Evolutionary conservation across 2,888 invertebrate genomes (phyloP), one percentile per base, ranked within the genome.

Genomic region (Drosophila anceps): DNA sequence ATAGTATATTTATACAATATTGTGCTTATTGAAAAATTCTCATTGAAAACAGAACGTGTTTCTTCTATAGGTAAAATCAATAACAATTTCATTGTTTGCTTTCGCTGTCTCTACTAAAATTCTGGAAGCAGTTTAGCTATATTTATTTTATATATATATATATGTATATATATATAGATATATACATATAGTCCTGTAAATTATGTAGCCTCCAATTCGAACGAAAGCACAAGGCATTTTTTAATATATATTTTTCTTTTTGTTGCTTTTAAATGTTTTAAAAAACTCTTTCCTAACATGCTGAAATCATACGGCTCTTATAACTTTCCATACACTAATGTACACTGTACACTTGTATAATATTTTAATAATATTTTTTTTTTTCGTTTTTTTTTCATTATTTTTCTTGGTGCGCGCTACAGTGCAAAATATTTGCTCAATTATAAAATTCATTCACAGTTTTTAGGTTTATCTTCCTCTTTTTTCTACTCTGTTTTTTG

Each of bases 351-450:
- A 48, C 76, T 67, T 53, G 31, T 51, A 53, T 53, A 59, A 35
- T 39, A 27, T 35, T 54, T 37, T 27, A 27, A 13, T 35, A 7
- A 33, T 54, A 27, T 37, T 27, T 33, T 50, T 2, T 37, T 15
- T 35, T 37, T n/a, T n/a, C n/a, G n/a, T n/a, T n/a, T n/a, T n/a
- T n/a, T n/a, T n/a, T n/a, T n/a, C n/a, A n/a, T n/a, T n/a, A n/a
- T n/a, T n/a, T 35, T n/a, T 35, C 57, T 76, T 85, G 70, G 88
- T 88, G 84, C 82, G 82, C 72, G 71, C 81, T 88, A 85, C 70
- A 73, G 84, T 86, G 86, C 88, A 88, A 85, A 88, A 84, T 81
- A 87, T 81, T 84, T 84, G 79, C 84, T 73, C 70, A 74, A 73
- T 74, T 86, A 84, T 70, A 82, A 84, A 86, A 86, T 84, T 77